Conservation (phyloP, 2,113 vertebrate species). For the Suncus etruscus region DNA sequence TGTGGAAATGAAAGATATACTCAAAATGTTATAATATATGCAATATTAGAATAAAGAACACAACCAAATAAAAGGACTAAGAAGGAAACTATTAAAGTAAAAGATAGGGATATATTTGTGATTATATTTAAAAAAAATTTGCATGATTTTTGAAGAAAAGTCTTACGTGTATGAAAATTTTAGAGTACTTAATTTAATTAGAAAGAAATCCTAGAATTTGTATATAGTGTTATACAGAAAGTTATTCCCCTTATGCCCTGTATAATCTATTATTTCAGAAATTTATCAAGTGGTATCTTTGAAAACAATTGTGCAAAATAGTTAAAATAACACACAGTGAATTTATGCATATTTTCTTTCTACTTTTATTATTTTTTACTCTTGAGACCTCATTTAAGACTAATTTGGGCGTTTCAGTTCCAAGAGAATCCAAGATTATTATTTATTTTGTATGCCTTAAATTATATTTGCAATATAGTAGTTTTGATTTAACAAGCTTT, state of each 20-base stretch:
- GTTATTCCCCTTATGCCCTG: accelerated
- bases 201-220: background rate
- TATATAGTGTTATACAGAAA: background rate
- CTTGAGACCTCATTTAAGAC: background rate
- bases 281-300: background rate
- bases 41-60: background rate
- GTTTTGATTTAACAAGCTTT: background rate
- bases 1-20: background rate
- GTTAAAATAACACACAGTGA: background rate
- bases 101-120: background rate
- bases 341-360: background rate
- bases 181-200: background rate
- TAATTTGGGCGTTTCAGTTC: background rate
- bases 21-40: background rate
- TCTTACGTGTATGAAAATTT: background rate
- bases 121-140: background rate
- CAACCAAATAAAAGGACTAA: background rate
- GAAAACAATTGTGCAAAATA: background rate
- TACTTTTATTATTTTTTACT: background rate
- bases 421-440: accelerated
- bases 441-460: background rate
- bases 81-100: background rate
- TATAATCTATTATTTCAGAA: background rate
- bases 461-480: background rate
- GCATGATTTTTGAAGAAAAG: background rate